Evolutionary conservation across 2,888 invertebrate genomes (phyloP).

Genomic region (Brachypalpus laphriformis): DNA sequence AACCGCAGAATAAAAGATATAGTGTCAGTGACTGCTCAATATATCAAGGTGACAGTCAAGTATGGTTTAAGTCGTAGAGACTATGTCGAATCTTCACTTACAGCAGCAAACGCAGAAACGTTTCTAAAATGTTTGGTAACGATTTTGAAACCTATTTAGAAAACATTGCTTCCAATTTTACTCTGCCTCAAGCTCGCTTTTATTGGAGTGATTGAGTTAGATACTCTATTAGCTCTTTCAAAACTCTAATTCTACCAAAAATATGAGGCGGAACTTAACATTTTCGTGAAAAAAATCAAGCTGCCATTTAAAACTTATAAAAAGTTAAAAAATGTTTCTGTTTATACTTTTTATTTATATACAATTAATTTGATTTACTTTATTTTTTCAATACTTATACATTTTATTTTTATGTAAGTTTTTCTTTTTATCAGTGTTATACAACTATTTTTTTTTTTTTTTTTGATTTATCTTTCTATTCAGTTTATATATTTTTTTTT

Average conservation of each 20-base stretch:
- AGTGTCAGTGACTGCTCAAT: neutral
- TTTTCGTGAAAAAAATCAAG: neutral
- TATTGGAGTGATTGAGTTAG: neutral
- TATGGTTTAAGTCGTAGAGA: neutral
- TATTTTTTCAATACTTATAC: conserved; percentile 62
- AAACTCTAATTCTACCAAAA: neutral
- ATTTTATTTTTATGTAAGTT: conserved; percentile 28
- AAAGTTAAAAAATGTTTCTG: neutral
- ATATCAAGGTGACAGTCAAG: too few species aligned
- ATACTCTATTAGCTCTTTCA: neutral
- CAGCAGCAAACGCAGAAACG: neutral
- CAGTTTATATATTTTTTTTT: conserved; percentile 55
- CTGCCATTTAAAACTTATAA: conserved; percentile 24
- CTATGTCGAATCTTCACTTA: neutral
- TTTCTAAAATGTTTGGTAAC: neutral
- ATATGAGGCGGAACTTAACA: neutral
- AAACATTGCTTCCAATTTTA: neutral
- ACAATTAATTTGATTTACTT: conserved; percentile 71
- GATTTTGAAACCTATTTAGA: neutral
- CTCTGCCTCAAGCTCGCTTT: neutral
- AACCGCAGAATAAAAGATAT: neutral
- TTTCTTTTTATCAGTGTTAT: too few species aligned
- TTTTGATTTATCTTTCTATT: conserved; percentile 75
- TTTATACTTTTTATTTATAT: conserved; percentile 8
- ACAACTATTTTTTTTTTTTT: conserved; percentile 62